These are phyloP conservation scores for Antennarius striatus DNA, from an alignment of 2,113 vertebrate species.

Conservation along the genomic window DNA sequence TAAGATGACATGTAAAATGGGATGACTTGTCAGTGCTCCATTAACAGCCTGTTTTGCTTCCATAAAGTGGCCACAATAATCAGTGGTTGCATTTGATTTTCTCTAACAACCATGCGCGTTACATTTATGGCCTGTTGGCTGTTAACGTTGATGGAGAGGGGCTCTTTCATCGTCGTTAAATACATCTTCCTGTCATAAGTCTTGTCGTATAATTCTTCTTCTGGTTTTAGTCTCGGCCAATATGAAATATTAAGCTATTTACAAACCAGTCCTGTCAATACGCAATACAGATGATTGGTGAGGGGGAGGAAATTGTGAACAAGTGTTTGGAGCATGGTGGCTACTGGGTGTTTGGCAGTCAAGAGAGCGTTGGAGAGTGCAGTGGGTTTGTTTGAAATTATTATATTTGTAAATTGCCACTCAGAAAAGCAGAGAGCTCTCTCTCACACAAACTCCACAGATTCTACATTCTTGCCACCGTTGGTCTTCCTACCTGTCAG, in stretches of 20 bases:
- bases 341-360: constrained; percentile 60
- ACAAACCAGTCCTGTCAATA: neutral
- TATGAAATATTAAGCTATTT: constrained; percentile 7
- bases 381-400: constrained; percentile 58
- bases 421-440: constrained; percentile 56
- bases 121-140: neutral
- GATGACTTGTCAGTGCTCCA: no score
- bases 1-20: no score
- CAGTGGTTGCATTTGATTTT: no score
- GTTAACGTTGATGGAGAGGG: neutral
- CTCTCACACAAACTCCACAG: constrained; percentile 36
- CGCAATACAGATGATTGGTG: constrained; percentile 48
- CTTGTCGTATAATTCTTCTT: neutral
- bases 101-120: neutral
- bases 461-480: constrained; percentile 42
- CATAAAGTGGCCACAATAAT: no score
- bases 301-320: constrained; percentile 51
- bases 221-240: neutral
- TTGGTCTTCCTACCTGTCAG: constrained; percentile 39
- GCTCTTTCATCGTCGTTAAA: neutral
- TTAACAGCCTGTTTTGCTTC: no score
- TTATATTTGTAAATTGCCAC: constrained; percentile 63
- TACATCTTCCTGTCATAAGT: no score
- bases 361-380: constrained; percentile 67
- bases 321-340: constrained; percentile 59